Percentiles rank a stretch among this genome's conserved stretches.
Conservation (phyloP, 1,140 invertebrate genomes). For the Formica selysi region DNA sequence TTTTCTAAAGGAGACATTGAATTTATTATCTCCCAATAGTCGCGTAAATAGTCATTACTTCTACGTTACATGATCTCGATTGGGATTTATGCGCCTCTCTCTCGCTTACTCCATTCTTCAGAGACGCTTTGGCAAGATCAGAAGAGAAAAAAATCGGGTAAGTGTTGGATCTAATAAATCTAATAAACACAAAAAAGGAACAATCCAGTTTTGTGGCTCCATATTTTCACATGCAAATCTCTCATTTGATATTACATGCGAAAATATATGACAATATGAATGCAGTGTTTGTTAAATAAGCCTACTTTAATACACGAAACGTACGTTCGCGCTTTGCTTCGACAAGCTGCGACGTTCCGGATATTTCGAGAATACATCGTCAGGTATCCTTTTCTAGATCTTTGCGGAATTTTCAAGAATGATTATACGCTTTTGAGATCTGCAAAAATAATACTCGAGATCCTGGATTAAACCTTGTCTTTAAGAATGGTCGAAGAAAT, state of each 20-base stretch:
- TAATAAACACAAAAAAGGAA: neutral
- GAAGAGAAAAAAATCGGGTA: neutral
- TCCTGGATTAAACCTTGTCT: neutral
- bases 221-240: neutral
- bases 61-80: neutral
- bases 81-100: neutral
- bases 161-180: neutral
- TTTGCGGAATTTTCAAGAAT: neutral
- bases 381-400: neutral
- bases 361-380: neutral
- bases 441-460: neutral
- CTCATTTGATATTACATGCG: neutral
- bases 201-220: neutral
- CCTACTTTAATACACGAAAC: neutral
- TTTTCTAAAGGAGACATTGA: neutral
- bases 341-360: neutral
- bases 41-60: slow-evolving; percentile 6
- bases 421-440: neutral
- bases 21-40: slow-evolving; percentile 9
- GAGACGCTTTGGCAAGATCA: neutral
- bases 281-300: slow-evolving; percentile 18
- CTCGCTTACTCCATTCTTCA: neutral
- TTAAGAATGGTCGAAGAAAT: neutral
- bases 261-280: neutral
- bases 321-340: neutral